Conservation (phyloP, 1,140 invertebrate species). For the Cotesia glomerata region DNA sequence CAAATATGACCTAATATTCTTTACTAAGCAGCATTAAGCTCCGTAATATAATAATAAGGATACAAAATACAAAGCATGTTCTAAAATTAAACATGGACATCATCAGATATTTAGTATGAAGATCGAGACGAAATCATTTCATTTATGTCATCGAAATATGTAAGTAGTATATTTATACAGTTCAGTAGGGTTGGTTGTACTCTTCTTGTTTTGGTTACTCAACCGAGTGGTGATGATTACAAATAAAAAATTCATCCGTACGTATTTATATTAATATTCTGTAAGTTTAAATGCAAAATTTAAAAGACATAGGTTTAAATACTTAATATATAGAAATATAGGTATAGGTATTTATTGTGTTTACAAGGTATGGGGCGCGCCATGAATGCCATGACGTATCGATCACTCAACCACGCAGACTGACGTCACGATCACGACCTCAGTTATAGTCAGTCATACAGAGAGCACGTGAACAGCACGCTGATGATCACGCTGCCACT, state of each 20-base stretch:
- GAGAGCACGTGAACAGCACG: slow-evolving; percentile 63
- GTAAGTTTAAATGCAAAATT: too few species aligned
- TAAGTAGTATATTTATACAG: slow-evolving; percentile 21
- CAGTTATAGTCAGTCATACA: slow-evolving; percentile 58
- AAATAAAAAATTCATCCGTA: too few species aligned
- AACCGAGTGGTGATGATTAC: too few species aligned
- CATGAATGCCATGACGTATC: slow-evolving; percentile 56
- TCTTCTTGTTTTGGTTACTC: neutral
- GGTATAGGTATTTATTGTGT: slow-evolving; percentile 39
- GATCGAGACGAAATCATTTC: too few species aligned
- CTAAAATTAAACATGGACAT: too few species aligned
- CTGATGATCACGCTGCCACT: slow-evolving; percentile 56
- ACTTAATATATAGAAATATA: neutral
- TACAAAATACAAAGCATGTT: too few species aligned
- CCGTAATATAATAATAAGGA: too few species aligned
- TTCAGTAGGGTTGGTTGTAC: neutral
- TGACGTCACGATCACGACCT: slow-evolving; percentile 64
- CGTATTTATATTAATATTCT: too few species aligned
- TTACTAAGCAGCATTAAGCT: too few species aligned
- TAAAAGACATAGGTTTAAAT: too few species aligned
- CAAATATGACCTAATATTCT: slow-evolving; percentile 20
- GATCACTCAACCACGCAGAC: slow-evolving; percentile 49
- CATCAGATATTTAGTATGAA: too few species aligned
- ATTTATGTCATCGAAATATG: too few species aligned
- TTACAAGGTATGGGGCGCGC: slow-evolving; percentile 38